Percentiles rank a stretch among this genome's conserved stretches.
Conservation (phyloP, 2,113 vertebrate genomes). For the Hippocampus guttulatus region DNA sequence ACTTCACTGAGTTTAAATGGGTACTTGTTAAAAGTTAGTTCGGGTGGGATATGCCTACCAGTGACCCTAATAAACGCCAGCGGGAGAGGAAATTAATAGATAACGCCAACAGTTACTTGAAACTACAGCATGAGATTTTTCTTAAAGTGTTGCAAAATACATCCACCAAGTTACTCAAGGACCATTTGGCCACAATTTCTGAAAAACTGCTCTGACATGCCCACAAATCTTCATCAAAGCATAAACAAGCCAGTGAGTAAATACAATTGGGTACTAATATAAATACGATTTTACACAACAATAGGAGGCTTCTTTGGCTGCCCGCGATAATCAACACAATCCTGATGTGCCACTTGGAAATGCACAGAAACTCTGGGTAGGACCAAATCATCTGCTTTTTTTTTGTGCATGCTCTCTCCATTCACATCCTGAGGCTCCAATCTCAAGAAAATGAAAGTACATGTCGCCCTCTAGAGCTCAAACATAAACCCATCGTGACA, state of each 20-base stretch:
- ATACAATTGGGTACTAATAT: neutral
- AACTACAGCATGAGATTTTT: neutral
- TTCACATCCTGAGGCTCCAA: neutral
- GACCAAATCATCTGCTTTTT: too few species aligned
- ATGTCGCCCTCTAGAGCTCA: conserved; percentile 51
- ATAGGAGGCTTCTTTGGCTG: neutral
- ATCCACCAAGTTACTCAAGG: neutral
- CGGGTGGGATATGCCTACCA: too few species aligned
- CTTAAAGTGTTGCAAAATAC: neutral
- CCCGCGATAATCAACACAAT: neutral
- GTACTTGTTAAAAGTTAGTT: too few species aligned
- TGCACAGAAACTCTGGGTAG: neutral
- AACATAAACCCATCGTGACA: neutral
- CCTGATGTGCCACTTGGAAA: neutral
- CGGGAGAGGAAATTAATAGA: too few species aligned
- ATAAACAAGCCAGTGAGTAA: neutral
- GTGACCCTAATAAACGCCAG: too few species aligned
- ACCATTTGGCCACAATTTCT: neutral
- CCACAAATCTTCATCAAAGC: neutral
- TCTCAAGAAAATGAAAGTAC: conserved; percentile 42
- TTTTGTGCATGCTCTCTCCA: neutral
- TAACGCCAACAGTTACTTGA: too few species aligned
- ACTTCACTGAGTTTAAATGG: too few species aligned
- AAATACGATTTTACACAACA: neutral
- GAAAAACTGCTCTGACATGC: neutral